Conservation (phyloP, 2,797 vertebrate genomes). For the Leptodactylus fallax region DNA sequence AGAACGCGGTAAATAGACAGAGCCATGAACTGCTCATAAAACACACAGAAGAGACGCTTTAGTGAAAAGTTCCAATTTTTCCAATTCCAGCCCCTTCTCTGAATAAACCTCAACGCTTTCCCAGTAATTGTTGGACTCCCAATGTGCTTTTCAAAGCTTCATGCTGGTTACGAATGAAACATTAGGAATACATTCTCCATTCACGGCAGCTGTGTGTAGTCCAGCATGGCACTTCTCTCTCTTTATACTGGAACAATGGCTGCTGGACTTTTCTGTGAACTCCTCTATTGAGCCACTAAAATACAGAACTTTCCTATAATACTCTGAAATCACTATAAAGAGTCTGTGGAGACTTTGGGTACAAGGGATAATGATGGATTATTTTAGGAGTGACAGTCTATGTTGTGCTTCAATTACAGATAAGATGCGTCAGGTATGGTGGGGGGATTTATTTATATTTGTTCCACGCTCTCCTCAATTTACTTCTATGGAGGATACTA, state of each 20-base stretch:
- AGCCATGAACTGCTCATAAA: neutral
- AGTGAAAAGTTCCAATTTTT: neutral
- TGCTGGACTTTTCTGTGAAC: neutral
- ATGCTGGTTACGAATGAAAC: slow-evolving; percentile 25
- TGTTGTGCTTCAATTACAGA: no score
- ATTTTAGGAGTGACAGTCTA: no score
- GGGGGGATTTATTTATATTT: no score
- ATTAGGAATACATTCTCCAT: slow-evolving; percentile 26
- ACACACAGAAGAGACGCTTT: neutral
- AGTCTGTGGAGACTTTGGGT: neutral
- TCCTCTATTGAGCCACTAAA: neutral
- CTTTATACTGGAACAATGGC: slow-evolving; percentile 20
- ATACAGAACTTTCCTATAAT: neutral
- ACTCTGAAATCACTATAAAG: neutral
- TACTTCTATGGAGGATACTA: no score
- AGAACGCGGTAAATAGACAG: neutral
- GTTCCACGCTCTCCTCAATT: no score
- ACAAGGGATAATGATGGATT: neutral
- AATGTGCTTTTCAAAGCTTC: slow-evolving; percentile 27
- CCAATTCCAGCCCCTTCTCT: slow-evolving; percentile 6
- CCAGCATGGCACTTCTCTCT: slow-evolving; percentile 1
- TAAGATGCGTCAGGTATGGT: no score
- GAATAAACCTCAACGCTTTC: slow-evolving; percentile 15
- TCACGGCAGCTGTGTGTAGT: slow-evolving; percentile 6
- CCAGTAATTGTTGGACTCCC: slow-evolving; percentile 39